Base-by-base conservation (phyloP, 2,113 vertebrate species). In the Atractosteus spatula region DNA sequence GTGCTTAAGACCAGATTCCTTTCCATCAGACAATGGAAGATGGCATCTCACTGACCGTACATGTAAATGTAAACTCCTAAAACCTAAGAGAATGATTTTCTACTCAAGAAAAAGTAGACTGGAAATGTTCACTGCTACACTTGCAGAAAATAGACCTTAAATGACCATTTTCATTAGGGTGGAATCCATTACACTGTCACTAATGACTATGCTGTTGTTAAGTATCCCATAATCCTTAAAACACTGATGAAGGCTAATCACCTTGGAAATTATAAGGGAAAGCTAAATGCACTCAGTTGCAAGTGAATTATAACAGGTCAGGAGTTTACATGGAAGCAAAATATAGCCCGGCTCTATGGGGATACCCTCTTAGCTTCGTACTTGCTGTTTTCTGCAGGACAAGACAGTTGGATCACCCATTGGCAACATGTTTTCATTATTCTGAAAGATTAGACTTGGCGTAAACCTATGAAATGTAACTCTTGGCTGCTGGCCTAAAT, bases 261-360 rank as follows among this genome's bases (percentile, higher is more conserved):
- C 11, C 56, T 59, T 59, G 56, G 56, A 59, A 59, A 59, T 11
- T 12, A 59, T 12, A 59, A 59, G 13, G 13, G n/a, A 59, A 59
- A 51, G 56, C 56, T 12, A 59, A 59, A 59, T 59, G 56, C 56
- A 59, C 11, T 59, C 13, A 4, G 7, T 59, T 59, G 13, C 12
- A 59, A 59, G 12, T 59, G 56, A 59, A 59, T 59, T 59, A 59
- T 59, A 59, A 59, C 56, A 59, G 56, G 56, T 59, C 56, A 59
- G 12, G 3, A 59, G 56, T 59, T 59, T n/a, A 59, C 56, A 59
- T 59, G 56, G 13, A 13, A 3, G 11, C 11, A 12, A 59, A 12
- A 59, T 4, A 59, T 29, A n/a, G 56, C n/a, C 56, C 12, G 3
- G 11, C 12, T 12, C 56, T 59, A 13, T 12, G 13, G 56, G 3